Conservation (phyloP, 2,888 invertebrate species). For the Cryptus armator region DNA sequence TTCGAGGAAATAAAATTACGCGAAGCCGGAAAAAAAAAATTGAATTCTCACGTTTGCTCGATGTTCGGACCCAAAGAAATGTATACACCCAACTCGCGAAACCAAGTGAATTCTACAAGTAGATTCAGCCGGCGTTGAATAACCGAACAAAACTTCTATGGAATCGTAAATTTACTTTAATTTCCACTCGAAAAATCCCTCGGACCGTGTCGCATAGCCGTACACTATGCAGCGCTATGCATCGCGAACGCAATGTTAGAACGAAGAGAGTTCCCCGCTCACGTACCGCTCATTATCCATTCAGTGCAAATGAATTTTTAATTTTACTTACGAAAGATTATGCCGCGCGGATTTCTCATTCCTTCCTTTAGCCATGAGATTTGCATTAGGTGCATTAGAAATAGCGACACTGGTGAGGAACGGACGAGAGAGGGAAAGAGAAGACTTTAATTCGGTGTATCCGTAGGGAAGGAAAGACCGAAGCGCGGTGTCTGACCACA, state of each 20-base stretch:
- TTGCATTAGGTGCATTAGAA: constrained; percentile 57
- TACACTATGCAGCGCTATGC: neutral
- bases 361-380: constrained; percentile 38
- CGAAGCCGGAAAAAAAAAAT: neutral
- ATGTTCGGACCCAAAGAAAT: neutral
- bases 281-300: constrained; percentile 51
- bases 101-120: constrained; percentile 11
- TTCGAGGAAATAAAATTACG: too few relatives aligned
- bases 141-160: constrained; percentile 35
- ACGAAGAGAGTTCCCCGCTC: constrained; percentile 18
- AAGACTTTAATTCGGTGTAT: constrained; percentile 21
- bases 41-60: neutral
- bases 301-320: constrained; percentile 61
- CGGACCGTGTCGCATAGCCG: neutral
- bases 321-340: constrained; percentile 54
- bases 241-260: constrained; percentile 19
- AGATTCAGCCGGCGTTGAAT: constrained; percentile 13
- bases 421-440: neutral
- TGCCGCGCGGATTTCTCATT: constrained; percentile 46
- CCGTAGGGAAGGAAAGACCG: neutral
- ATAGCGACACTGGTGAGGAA: constrained; percentile 8
- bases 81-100: neutral
- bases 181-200: constrained; percentile 44
- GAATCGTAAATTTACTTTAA: constrained; percentile 56
- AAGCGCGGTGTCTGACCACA: constrained; percentile 35